Evolutionary conservation across 2,888 invertebrate genomes (phyloP), one percentile per base, ranked within the genome.

Genomic region (Plebejus melissa): DNA sequence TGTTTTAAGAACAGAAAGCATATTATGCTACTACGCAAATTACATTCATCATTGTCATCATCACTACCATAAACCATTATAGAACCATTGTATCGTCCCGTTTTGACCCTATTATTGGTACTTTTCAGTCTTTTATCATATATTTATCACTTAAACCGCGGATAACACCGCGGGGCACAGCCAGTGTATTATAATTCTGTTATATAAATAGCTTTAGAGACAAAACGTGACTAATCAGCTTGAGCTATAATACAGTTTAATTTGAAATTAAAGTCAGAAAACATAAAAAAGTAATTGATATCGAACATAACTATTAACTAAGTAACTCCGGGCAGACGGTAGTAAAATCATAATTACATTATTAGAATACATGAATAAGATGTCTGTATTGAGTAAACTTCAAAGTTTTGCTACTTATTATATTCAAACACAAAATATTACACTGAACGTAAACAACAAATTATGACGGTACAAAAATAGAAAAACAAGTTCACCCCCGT

Each of bases 401-500:
- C 46, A 46, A 46, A 46, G 7, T 41, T 41, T 41, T 41, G 46
- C 11, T 46, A 46, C 9, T 11, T 2, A 11, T 46, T 9, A 46
- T 46, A 60, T 9, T 58, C 9, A 60, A n/a, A n/a, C n/a, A n/a
- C n/a, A 28, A 9, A 60, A 6, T 60, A 28, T 9, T 60, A 5
- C 22, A 9, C 9, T 22, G 57, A 57, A 57, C 60, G 32, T 65
- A 65, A 65, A 65, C 65, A 65, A 65, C 65, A 65, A 65, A 65
- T 32, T 65, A 36, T 32, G 36, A 60, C 74, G 65, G 32, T 32
- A 32, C 2, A 32, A 80, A 77, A 76, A 78, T 9, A 69, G n/a
- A 76, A 57, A 76, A 76, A 82, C 80, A 84, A 85, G 88, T 86
- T 83, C 83, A 83, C 82, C 80, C 78, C 80, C 80, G 80, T 78